phyloP scores from a whole-genome alignment of 1,140 invertebrate genomes.

The Drosophila arizonae region DNA sequence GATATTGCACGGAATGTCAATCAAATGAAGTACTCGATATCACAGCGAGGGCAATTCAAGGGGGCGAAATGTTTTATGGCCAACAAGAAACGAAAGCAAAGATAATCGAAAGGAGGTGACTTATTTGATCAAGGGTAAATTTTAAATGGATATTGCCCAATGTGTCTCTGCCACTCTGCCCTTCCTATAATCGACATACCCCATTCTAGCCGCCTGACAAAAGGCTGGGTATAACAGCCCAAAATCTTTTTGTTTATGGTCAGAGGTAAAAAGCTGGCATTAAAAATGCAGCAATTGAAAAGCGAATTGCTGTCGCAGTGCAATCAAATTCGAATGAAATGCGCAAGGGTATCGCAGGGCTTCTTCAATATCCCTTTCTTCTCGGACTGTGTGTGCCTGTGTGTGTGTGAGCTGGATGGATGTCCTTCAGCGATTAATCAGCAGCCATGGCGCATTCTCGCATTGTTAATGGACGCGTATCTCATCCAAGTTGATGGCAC shows the following conservation, averaged over 20 bases:
- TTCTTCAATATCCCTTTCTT: neutral
- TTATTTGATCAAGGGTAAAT: no score
- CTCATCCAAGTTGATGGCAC: slow-evolving; percentile 29
- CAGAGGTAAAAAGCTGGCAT: slow-evolving; percentile 37
- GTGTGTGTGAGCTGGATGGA: neutral
- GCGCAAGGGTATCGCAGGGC: slow-evolving; percentile 2
- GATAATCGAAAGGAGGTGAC: no score
- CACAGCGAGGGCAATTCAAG: neutral
- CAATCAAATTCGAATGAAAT: slow-evolving; percentile 73
- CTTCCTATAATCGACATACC: neutral
- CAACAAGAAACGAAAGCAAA: neutral
- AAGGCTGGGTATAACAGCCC: slow-evolving; percentile 7
- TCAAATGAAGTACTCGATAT: slow-evolving; percentile 26
- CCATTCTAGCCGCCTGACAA: neutral
- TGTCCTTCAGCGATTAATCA: slow-evolving; percentile 57
- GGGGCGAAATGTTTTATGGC: neutral
- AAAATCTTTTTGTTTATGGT: slow-evolving; percentile 28
- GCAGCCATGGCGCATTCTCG: slow-evolving; percentile 7
- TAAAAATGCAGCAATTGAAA: slow-evolving; percentile 79
- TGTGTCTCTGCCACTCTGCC: neutral
- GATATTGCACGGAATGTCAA: slow-evolving; percentile 39
- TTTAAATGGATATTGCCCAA: no score
- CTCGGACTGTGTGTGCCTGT: neutral
- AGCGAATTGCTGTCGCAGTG: slow-evolving; percentile 61
- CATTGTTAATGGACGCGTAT: slow-evolving; percentile 30